Evolutionary conservation across 2,113 vertebrate species (phyloP).

Genomic region (Collichthys lucidus): DNA sequence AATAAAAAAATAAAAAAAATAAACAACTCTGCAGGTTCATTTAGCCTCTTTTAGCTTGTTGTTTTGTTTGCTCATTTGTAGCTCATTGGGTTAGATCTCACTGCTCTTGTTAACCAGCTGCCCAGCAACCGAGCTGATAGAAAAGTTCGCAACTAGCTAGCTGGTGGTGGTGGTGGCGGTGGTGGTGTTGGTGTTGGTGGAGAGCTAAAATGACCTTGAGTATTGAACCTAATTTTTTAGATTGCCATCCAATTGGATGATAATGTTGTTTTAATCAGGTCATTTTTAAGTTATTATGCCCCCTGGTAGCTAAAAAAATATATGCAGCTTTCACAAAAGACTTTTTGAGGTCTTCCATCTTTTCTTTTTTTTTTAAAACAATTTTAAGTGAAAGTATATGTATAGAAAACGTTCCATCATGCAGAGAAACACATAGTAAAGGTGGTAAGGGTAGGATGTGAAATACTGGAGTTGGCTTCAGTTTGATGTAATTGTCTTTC

Average conservation of each 20-base stretch:
- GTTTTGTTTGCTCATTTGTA: neutral
- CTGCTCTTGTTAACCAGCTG: neutral
- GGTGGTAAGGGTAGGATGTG: neutral
- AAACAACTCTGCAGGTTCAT: neutral
- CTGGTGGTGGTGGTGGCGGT: neutral
- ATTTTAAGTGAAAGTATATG: neutral
- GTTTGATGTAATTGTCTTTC: neutral
- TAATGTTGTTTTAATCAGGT: neutral
- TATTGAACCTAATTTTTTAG: neutral
- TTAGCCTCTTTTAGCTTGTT: neutral
- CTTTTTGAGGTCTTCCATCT: neutral
- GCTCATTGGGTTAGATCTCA: neutral
- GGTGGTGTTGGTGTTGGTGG: neutral
- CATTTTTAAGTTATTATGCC: neutral
- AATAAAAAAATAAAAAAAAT: too few relatives aligned
- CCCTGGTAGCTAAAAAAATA: neutral
- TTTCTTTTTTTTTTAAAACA: slow-evolving; percentile 17
- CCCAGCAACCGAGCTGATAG: neutral
- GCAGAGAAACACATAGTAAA: slow-evolving; percentile 1
- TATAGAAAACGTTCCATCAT: neutral
- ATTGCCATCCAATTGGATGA: neutral
- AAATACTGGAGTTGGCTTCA: slow-evolving; percentile 2
- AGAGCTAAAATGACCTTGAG: neutral
- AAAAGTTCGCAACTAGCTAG: neutral
- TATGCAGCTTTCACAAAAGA: slow-evolving; percentile 24